Conservation (phyloP, 2,797 vertebrate species). For the Ambastaia sidthimunki region DNA sequence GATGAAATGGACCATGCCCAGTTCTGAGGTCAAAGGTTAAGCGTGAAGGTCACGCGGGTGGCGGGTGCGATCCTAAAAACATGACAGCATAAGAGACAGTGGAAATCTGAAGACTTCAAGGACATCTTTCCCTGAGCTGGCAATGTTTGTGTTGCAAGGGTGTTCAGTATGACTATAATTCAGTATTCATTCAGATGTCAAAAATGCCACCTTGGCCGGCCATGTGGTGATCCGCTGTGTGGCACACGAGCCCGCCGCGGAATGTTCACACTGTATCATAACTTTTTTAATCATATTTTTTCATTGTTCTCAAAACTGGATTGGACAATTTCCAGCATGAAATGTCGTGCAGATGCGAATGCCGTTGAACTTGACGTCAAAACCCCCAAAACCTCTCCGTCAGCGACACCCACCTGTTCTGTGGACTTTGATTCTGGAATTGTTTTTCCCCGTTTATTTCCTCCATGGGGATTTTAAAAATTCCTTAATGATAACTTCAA, state of each 20-base stretch:
- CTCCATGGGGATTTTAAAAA: background rate
- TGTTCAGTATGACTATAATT: background rate
- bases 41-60: background rate
- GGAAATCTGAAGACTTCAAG: slow-evolving; percentile 16
- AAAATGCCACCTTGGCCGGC: background rate
- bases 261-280: slow-evolving; percentile 40
- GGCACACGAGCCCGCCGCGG: background rate
- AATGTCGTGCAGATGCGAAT: slow-evolving; percentile 34
- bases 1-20: slow-evolving; percentile 99
- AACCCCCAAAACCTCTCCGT: slow-evolving; percentile 49
- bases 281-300: slow-evolving; percentile 45
- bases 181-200: background rate
- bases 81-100: background rate
- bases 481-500: background rate
- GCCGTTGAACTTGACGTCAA: slow-evolving; percentile 19
- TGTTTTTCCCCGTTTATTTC: background rate
- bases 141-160: background rate
- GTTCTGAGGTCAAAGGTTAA: slow-evolving; percentile 80
- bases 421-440: background rate
- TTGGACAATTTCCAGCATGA: slow-evolving; percentile 59
- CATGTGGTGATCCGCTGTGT: background rate
- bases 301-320: slow-evolving; percentile 56
- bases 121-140: slow-evolving; percentile 17
- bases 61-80: slow-evolving; percentile 14
- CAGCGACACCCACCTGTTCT: background rate